Base-by-base conservation (phyloP, 2,113 vertebrate genomes). In the Plecotus auritus region DNA sequence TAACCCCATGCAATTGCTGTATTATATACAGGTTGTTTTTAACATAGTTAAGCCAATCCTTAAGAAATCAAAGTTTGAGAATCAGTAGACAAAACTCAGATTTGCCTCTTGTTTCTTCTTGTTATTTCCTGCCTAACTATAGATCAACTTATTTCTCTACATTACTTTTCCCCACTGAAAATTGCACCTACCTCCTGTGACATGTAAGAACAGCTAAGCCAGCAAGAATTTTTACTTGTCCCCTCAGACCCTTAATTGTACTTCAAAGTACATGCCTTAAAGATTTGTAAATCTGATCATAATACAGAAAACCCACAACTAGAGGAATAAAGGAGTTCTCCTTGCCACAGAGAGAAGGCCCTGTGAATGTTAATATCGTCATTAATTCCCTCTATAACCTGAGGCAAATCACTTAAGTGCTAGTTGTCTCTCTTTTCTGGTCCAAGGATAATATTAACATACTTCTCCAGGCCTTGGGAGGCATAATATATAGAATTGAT, bases 391-490 rank as follows among this genome's bases (percentile, higher is more conserved):
- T 93, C 40, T 67, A 0, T 92, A 92, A 88, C 91, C 77, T 77
- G 94, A 93, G 42, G 78, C n/a, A 72, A 91, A 91, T 94, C 67
- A 83, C 30, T 96, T 96, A 94, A 93, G 90, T 92, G 81, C 91
- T 95, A 72, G 61, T 89, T 92, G 85, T 88, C 95, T 85, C 88
- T 67, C 70, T 96, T 96, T 94, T 80, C 61, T 74, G 37, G 85
- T 95, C 92, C 51, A 92, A 92, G 28, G 64, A 94, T 93, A 96
- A 91, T 90, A 93, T 88, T 96, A 94, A 88, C 51, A 88, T 90
- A 87, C 49, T 92, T 59, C 61, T 56, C 73, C 47, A 85, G 64
- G 82, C 64, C 73, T 94, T 54, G 22, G 42, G 69, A 92, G 45
- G 35, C 42, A 70, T 47, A 66, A 87, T 80, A 42, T 42, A 32